phyloP scores from a whole-genome alignment of 2,888 invertebrate genomes.

The Gerosis bhagava region DNA sequence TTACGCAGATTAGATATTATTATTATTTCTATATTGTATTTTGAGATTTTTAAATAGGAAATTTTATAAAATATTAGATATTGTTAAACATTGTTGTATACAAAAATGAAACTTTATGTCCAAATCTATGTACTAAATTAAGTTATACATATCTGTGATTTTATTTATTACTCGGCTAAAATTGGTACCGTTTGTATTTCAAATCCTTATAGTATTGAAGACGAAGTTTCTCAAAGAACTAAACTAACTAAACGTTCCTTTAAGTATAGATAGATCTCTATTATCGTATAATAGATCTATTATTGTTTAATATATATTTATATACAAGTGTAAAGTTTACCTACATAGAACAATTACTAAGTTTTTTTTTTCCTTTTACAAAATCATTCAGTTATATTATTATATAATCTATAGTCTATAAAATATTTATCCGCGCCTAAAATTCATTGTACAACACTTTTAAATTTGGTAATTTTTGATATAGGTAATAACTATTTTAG shows the following conservation, averaged over 20 bases:
- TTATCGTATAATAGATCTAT: too few relatives aligned
- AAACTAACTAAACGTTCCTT: conserved; percentile 78
- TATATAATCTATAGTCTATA: too few relatives aligned
- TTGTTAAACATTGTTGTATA: conserved; percentile 36
- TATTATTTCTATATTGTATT: conserved; percentile 51
- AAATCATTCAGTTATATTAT: conserved; percentile 9
- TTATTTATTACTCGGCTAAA: conserved; percentile 73
- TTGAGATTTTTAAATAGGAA: conserved; percentile 62
- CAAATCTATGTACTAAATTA: conserved; percentile 65
- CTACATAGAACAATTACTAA: conserved; percentile 26
- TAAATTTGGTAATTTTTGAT: too few relatives aligned
- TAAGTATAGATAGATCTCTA: conserved; percentile 79
- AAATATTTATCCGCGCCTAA: conserved; percentile 16
- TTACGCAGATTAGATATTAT: conserved; percentile 63
- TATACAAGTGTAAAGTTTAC: conserved; percentile 55
- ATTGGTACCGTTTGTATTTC: conserved; percentile 45
- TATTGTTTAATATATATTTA: too few relatives aligned
- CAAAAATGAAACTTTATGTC: conserved; percentile 38
- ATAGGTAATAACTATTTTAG: too few relatives aligned
- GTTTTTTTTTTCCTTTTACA: conserved; percentile 8
- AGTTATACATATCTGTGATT: conserved; percentile 76
- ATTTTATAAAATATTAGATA: conserved; percentile 50
- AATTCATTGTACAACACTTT: conserved; percentile 7
- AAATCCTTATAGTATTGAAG: conserved; percentile 32
- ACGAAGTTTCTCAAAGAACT: conserved; percentile 64